Evolutionary conservation across 1,140 invertebrate genomes (phyloP).

Genomic region (Brachionus plicatilis): DNA sequence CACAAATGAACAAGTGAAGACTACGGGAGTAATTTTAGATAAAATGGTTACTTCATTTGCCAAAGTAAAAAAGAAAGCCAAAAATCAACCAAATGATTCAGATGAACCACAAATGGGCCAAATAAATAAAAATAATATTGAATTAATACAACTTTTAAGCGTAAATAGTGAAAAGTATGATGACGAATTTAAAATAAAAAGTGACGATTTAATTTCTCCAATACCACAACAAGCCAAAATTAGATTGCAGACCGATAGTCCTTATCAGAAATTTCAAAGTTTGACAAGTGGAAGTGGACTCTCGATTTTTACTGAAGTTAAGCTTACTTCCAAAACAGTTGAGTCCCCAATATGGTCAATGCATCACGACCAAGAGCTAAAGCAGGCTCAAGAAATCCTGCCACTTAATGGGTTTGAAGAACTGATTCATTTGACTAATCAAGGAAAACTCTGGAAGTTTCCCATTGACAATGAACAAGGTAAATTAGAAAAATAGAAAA

Average conservation of each 20-base stretch:
- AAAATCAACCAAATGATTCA: not conserved
- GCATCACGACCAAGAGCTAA: not conserved
- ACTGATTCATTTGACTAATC: conserved; percentile 84
- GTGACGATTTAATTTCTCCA: not conserved
- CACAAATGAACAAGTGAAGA: not conserved
- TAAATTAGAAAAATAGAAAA: conserved; percentile 49
- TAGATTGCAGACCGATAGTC: not conserved
- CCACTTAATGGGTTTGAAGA: conserved; percentile 83
- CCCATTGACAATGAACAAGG: conserved; percentile 96
- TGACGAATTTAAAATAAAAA: not conserved
- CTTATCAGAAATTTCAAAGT: conserved; percentile 8
- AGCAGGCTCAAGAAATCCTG: not conserved
- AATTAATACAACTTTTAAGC: not conserved
- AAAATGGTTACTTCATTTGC: not conserved
- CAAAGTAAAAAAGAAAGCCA: not conserved
- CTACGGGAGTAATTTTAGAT: not conserved
- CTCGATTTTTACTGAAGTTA: not conserved
- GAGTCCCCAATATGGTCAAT: conserved; percentile 28
- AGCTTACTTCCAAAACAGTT: not conserved
- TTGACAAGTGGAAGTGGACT: not conserved
- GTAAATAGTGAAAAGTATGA: not conserved
- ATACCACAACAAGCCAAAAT: not conserved
- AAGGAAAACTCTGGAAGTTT: conserved; percentile 91
- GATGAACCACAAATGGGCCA: not conserved
- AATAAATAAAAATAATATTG: not conserved